Evolutionary conservation across 2,113 vertebrate genomes (phyloP), one percentile per base, ranked within the genome.

Genomic region (Psilopsiagon aymara): DNA sequence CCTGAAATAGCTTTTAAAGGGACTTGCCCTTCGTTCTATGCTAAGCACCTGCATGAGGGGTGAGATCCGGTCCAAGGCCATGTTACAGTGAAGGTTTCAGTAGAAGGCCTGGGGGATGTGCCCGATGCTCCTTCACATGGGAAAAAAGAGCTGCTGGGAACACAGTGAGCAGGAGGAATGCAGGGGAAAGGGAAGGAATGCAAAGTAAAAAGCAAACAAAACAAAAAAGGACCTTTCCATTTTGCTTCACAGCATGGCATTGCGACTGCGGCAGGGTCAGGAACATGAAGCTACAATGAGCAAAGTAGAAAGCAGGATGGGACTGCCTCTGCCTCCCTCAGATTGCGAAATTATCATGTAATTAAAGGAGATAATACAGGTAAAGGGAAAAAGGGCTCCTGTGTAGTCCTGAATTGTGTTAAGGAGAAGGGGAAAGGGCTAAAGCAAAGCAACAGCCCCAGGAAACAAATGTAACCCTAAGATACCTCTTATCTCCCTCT

Each of bases 381-480:
- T 63, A 79, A 80, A 79, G 57, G 24, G 33, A 55, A 74, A 73
- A 63, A 86, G 37, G 68, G 37, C 4, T 75, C 55, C 47, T 33
- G 6, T 18, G 10, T 6, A 74, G 44, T 39, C 53, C 49, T 43
- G 73, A 75, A 75, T 11, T 60, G 43, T 64, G 24, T n/a, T 18
- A 44, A 64, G 24, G 62, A 47, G 39, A 57, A 88, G 33, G 82
- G 47, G 33, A 92, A 84, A 84, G 71, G 62, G 68, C 28, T 9
- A 37, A 88, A 83, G 24, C 64, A 83, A 80, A 94, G 31, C 70
- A 87, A 86, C 41, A 74, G 73, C 24, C 57, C 86, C 79, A 93
- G 94, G 90, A 95, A 94, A 86, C 73, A 78, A 96, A 75, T 88
- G 86, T 17, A 74, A 51, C 51, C 67, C 51, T 68, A 29, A 90